Base-by-base conservation (phyloP, 2,797 vertebrate genomes). In the Sebastes elongatus region DNA sequence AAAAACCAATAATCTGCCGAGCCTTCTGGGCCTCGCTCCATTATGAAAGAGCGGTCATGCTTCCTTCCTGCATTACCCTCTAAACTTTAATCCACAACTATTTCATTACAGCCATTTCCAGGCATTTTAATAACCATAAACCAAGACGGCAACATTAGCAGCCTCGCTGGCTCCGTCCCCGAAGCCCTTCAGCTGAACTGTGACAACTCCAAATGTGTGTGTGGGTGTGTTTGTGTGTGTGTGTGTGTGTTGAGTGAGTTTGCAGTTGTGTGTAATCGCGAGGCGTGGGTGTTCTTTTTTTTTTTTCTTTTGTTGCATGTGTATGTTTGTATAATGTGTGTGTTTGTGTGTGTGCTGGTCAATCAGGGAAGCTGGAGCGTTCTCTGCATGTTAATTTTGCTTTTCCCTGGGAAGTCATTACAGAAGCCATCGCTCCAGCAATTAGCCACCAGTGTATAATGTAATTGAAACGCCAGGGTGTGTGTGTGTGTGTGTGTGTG, bases 71-170 rank as follows among this genome's bases (percentile, higher is more conserved):
- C 78, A 67, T 82, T 57, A 71, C 61, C 52, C 75, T 73, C 56
- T 71, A 63, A 85, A 81, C 75, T 77, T 81, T 78, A 88, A 88
- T 88, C 85, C 81, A 84, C 68, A 67, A 69, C 83, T 78, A 30
- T 83, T 89, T 86, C 85, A 90, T 88, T 82, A 79, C 61, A 69
- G 55, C 42, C 77, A 52, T 80, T 86, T 86, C 69, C 86, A 76
- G 69, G 74, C 81, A 33, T 87, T 88, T 83, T 87, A 91, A 91
- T 87, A 83, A 74, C 79, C 83, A 74, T 65, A 81, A 86, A 86
- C 80, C 74, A 81, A 70, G 71, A 80, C 23, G 53, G 42, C 61
- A 30, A 80, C 76, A 84, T 84, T 87, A 81, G 74, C 79, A 63
- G 66, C 49, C 71, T 76, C 7, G 6, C 68, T 68, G 78, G 76